Conservation (phyloP, 2,113 vertebrate species). For the Mixornis gularis region DNA sequence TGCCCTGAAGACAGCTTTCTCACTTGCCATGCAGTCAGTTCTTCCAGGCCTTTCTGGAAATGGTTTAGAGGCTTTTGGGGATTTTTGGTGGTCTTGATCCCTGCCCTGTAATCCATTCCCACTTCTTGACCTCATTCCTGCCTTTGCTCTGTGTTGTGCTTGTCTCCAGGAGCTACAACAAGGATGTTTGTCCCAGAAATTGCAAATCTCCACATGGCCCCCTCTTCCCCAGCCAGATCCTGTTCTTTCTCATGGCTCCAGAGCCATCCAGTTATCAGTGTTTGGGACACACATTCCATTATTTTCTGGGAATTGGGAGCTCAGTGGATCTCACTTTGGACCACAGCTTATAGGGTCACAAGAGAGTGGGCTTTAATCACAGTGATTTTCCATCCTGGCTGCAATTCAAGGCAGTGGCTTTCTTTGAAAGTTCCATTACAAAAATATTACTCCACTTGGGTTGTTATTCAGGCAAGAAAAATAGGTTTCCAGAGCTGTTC, state of each 20-base stretch:
- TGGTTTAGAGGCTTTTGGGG: neutral
- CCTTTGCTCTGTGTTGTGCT: neutral
- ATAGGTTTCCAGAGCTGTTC: neutral
- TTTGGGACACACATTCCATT: neutral
- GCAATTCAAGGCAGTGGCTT: neutral
- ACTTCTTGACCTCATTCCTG: neutral
- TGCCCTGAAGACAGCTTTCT: neutral
- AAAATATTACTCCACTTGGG: neutral
- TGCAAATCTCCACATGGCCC: neutral
- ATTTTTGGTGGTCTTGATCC: neutral
- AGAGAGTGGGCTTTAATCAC: neutral
- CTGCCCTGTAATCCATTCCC: neutral
- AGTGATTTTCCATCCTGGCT: neutral
- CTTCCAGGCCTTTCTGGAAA: neutral
- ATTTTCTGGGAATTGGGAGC: neutral
- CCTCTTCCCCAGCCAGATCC: neutral
- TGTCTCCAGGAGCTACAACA: neutral
- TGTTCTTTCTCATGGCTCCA: neutral
- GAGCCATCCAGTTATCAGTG: neutral
- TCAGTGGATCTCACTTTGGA: neutral
- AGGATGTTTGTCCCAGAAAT: neutral
- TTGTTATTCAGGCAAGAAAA: neutral
- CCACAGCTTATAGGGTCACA: rapidly evolving
- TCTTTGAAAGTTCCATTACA: neutral
- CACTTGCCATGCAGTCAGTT: neutral